These are phyloP conservation scores for Andinoacara biseriatus DNA, from an alignment of 2,113 vertebrate genomes.

Conservation along the genomic window DNA sequence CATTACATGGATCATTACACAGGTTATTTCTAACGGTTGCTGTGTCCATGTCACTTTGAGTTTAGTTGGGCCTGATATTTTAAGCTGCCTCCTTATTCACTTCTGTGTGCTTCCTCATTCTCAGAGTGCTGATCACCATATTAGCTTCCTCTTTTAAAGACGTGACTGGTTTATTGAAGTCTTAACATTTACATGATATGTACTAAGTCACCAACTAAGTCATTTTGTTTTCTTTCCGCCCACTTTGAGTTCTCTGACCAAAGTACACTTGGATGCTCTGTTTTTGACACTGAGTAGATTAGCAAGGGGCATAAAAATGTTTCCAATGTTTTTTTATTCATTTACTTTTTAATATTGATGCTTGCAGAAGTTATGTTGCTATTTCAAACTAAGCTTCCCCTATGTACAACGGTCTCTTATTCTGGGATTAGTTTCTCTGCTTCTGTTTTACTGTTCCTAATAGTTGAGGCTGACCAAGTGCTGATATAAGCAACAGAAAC, in stretches of 20 bases:
- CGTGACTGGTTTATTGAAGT: neutral
- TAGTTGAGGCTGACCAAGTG: neutral
- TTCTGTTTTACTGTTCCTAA: conserved; percentile 4
- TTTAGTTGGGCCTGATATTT: neutral
- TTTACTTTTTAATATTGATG: neutral
- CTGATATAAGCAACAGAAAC: conserved; percentile 7
- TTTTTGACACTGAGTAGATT: neutral
- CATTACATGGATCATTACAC: neutral
- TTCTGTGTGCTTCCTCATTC: conserved; percentile 46
- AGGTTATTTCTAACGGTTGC: neutral
- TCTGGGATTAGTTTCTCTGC: neutral
- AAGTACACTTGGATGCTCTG: conserved; percentile 18
- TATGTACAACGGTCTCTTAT: neutral
- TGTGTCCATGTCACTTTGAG: neutral
- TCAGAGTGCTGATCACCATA: conserved; percentile 24
- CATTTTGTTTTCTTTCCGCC: conserved; percentile 8
- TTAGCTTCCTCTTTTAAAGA: conserved; percentile 31
- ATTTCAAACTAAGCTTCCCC: neutral
- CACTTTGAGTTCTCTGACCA: neutral
- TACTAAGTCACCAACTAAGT: neutral
- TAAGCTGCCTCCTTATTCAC: conserved; percentile 9
- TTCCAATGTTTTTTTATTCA: neutral
- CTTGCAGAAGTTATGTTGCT: neutral
- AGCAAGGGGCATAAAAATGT: conserved; percentile 7
- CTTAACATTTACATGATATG: neutral